Conservation (phyloP, 1,140 invertebrate species). For the Elymnias hypermnestra region DNA sequence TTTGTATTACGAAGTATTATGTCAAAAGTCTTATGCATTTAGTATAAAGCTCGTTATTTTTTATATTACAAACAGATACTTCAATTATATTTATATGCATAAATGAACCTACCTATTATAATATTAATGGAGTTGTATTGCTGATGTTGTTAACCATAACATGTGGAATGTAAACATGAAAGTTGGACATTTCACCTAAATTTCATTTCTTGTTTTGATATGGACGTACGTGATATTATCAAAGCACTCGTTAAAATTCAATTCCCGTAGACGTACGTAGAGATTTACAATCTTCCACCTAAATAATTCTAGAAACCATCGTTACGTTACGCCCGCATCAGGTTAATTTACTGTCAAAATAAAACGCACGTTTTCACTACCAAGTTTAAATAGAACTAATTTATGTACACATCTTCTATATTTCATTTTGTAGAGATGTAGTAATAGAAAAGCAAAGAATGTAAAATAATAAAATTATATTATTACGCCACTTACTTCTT, state of each 20-base stretch:
- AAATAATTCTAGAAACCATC: conserved; percentile 17
- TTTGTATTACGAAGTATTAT: too few relatives aligned
- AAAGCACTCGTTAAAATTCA: conserved; percentile 8
- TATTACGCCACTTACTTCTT: too few relatives aligned
- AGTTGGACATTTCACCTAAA: conserved; percentile 1
- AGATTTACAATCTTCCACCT: conserved; percentile 18
- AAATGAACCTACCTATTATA: neutral
- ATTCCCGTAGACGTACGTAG: conserved; percentile 16
- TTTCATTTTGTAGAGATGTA: too few relatives aligned
- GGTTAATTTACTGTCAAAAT: neutral
- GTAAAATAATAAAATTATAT: too few relatives aligned
- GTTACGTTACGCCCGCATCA: neutral
- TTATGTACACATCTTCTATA: neutral
- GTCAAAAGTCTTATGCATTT: too few relatives aligned
- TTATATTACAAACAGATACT: too few relatives aligned
- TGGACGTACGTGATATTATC: neutral
- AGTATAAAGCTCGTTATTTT: too few relatives aligned
- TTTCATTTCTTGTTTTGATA: neutral
- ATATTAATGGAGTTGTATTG: too few relatives aligned
- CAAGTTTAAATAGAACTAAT: neutral
- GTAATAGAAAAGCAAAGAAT: too few relatives aligned
- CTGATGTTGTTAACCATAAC: too few relatives aligned
- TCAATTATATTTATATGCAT: too few relatives aligned
- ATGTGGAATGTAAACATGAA: too few relatives aligned
- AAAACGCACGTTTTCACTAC: neutral